Percentiles rank a stretch among this genome's conserved stretches.
Conservation (phyloP, 2,797 vertebrate genomes). For the Ceryle rudis region DNA sequence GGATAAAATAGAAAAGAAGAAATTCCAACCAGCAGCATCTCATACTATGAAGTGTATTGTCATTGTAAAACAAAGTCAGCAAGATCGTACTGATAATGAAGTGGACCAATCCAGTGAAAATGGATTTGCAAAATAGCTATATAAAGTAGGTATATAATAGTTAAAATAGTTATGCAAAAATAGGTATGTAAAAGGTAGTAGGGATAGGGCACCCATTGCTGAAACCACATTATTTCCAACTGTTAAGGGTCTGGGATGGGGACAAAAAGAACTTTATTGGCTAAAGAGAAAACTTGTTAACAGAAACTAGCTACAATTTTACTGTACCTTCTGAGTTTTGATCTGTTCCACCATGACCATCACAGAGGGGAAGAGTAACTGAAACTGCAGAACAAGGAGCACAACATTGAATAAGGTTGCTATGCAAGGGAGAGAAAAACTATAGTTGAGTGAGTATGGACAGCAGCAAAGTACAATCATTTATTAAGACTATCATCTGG, state of each 20-base stretch:
- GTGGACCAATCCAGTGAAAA: not conserved
- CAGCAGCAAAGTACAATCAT: not conserved
- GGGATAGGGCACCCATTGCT: not conserved
- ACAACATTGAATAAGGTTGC: not conserved
- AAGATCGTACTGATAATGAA: not conserved
- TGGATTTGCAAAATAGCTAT: not conserved
- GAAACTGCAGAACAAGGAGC: conserved; percentile 84
- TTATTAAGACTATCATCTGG: not conserved
- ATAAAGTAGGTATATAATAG: not conserved
- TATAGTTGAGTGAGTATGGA: not conserved
- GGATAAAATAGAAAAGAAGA: not conserved
- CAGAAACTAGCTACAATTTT: not conserved
- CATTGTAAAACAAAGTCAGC: not conserved
- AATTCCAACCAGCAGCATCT: not conserved
- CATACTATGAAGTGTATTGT: not conserved
- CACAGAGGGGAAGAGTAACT: conserved; percentile 96
- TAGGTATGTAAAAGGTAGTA: not conserved
- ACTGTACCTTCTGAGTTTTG: conserved; percentile 93
- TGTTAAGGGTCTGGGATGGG: not conserved
- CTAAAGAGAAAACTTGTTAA: not conserved
- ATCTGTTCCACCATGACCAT: conserved; percentile 97
- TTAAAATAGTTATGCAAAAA: not conserved
- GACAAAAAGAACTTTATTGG: not conserved
- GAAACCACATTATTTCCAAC: not conserved
- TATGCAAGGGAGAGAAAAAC: not conserved